Evolutionary conservation across 2,888 invertebrate species (phyloP), one percentile per base, ranked within the genome.

Genomic region (Trissolcus japonicus): DNA sequence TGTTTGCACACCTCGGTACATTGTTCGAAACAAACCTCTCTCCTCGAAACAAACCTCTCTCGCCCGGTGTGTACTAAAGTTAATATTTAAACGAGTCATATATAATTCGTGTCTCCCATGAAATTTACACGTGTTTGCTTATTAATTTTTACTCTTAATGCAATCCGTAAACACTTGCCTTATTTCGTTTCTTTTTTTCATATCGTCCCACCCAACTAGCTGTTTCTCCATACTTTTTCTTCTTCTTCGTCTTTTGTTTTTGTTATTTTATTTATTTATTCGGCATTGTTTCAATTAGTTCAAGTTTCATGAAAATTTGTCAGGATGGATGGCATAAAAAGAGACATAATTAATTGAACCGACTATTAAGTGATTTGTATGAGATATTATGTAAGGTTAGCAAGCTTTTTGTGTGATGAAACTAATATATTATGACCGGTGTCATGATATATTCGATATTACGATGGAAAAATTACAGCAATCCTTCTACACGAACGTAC

Each of bases 391-490:
- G 46, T 59, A 63, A 75, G 68, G 29, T 63, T 57, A 40, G 75
- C 68, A 63, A 68, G 53, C 63, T 59, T 63, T 60, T 46, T 43
- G 35, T 65, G 56, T 71, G 71, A 76, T 71, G 76, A 62, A 76
- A 81, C 79, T 84, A 83, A 86, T 86, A 85, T 87, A 87, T 86
- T 85, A 86, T 86, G 84, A 76, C 81, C 76, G 62, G 74, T 57
- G 66, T 69, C 69, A 83, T 86, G 87, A 86, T 85, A 84, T 85
- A 87, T 87, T 86, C 85, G 86, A 86, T 84, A 84, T 80, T 83
- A 81, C 83, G 86, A 84, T 85, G 86, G 86, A 84, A 87, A 87
- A 88, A 88, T 88, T 86, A 86, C 88, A 87, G 87, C 87, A 85
- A 88, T 88, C 83, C 83, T 82, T 86, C 83, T 84, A 81, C 80